These are phyloP conservation scores for Oreochromis aureus DNA, from an alignment of 2,113 vertebrate genomes.

Conservation along the genomic window DNA sequence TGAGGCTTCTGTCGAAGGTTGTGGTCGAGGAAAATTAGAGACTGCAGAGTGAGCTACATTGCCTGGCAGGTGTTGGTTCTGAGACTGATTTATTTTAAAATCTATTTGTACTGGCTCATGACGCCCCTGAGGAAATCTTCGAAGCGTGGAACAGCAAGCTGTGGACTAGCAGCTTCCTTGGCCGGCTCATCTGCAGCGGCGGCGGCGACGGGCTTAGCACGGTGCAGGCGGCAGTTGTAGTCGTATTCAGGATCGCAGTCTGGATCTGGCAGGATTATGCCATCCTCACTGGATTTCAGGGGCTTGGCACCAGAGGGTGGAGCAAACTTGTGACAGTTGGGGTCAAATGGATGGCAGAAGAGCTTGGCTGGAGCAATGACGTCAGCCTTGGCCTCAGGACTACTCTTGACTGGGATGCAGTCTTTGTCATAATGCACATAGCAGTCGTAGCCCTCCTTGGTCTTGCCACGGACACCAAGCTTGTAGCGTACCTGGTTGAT, in stretches of 20 bases:
- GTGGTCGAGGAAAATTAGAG: neutral
- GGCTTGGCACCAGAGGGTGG: neutral
- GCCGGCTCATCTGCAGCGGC: slow-evolving; percentile 4
- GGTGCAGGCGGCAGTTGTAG: slow-evolving; percentile 74
- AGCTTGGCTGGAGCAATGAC: slow-evolving; percentile 34
- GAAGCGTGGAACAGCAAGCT: slow-evolving; percentile 33
- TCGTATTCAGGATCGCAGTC: slow-evolving; percentile 76
- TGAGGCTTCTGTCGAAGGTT: neutral
- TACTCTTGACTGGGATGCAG: slow-evolving; percentile 58
- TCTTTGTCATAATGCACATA: slow-evolving; percentile 75
- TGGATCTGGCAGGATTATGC: slow-evolving; percentile 65
- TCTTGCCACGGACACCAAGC: slow-evolving; percentile 69
- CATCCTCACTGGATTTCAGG: slow-evolving; percentile 19
- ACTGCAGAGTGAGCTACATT: neutral
- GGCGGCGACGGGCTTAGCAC: neutral
- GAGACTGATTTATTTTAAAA: neutral
- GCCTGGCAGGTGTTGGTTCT: neutral
- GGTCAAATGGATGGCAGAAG: slow-evolving; percentile 73
- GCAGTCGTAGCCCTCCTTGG: slow-evolving; percentile 74
- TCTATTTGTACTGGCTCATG: slow-evolving; percentile 58
- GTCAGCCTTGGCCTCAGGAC: neutral
- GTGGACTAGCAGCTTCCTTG: neutral
- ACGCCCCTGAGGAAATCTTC: slow-evolving; percentile 65
- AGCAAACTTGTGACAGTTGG: slow-evolving; percentile 60
- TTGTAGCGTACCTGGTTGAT: slow-evolving; percentile 62